phyloP scores from a whole-genome alignment of 2,888 invertebrate genomes.

The Nephrotoma flavescens region DNA sequence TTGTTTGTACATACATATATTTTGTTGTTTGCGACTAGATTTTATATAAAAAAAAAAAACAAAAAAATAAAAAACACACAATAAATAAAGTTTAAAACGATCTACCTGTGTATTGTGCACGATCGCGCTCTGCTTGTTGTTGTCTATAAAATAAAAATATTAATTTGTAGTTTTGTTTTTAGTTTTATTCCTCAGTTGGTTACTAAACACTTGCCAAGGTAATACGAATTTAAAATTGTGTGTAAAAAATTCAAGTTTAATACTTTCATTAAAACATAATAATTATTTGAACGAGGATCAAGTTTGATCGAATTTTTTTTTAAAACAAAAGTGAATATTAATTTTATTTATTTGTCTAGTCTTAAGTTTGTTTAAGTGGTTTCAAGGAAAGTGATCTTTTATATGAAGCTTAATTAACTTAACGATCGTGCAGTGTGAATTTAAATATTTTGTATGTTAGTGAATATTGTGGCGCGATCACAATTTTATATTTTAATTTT shows the following conservation, averaged over 20 bases:
- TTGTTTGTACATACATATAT: neutral
- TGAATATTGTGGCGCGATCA: neutral
- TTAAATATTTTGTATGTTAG: neutral
- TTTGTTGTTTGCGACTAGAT: neutral
- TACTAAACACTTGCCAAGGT: conserved; percentile 1
- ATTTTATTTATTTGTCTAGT: neutral
- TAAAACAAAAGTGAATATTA: neutral
- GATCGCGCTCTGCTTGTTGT: neutral
- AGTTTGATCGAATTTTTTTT: neutral
- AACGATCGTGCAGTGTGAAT: neutral
- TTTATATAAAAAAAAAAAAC: neutral
- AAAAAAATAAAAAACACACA: neutral
- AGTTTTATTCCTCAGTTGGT: neutral
- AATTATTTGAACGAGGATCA: neutral
- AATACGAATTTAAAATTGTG: neutral
- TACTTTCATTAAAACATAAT: neutral
- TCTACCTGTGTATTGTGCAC: neutral
- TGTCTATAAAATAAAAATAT: neutral
- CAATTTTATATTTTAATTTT: neutral
- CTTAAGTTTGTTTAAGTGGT: too few species aligned
- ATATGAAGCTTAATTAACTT: neutral
- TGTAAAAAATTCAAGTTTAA: neutral
- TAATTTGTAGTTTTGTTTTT: neutral
- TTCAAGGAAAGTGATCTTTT: too few species aligned
- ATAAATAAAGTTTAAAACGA: neutral